These are phyloP conservation scores for Columbina picui DNA, from an alignment of 2,113 vertebrate genomes.

Conservation along the genomic window DNA sequence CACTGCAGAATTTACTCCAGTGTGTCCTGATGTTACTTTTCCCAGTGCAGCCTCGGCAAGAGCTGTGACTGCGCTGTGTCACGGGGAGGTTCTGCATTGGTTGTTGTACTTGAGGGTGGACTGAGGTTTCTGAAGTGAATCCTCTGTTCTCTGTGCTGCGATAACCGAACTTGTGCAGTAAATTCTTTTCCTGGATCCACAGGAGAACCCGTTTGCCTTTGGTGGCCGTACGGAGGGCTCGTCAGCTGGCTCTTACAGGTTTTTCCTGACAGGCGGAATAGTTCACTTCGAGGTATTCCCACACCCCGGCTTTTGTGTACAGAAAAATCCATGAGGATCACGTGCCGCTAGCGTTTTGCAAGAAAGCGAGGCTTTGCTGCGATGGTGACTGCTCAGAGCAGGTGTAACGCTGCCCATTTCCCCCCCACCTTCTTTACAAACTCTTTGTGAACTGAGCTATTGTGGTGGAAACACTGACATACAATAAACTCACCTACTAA, in stretches of 20 bases:
- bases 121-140: not conserved
- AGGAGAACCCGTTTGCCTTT: not conserved
- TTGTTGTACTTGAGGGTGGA: not conserved
- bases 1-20: not conserved
- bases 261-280: not conserved
- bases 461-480: not conserved
- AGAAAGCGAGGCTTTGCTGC: conserved; percentile 3
- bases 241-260: not conserved
- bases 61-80: fast-evolving
- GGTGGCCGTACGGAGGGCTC: not conserved
- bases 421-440: not conserved
- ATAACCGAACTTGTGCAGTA: not conserved
- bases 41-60: fast-evolving
- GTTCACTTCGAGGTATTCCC: not conserved
- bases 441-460: not conserved
- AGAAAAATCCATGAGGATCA: not conserved
- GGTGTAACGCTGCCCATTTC: not conserved
- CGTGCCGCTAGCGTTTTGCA: not conserved
- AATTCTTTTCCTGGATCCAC: not conserved
- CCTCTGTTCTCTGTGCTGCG: not conserved
- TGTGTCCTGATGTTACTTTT: not conserved
- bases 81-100: fast-evolving
- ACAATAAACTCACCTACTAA: not conserved
- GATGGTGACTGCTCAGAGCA: not conserved
- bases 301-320: not conserved